A percentile compares a stretch with the other conserved stretches of the same genome.
Evolutionary conservation across 2,113 vertebrate genomes (phyloP).

Genomic region (Jacana jacana): DNA sequence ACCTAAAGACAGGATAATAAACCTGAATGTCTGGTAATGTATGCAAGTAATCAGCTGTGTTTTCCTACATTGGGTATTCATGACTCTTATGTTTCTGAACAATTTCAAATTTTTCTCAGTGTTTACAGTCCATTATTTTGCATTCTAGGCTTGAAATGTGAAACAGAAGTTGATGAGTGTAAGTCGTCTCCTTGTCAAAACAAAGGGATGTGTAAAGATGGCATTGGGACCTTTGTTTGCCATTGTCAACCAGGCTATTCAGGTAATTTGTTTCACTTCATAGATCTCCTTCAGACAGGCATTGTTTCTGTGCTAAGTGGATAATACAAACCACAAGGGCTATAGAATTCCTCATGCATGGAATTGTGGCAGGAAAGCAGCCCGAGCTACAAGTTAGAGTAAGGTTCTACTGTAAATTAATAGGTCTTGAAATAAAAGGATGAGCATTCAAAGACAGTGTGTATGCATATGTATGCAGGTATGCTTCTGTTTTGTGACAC

Average conservation of each 20-base stretch:
- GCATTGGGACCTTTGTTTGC: slow-evolving; percentile 84
- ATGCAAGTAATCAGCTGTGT: neutral
- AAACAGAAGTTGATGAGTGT: slow-evolving; percentile 91
- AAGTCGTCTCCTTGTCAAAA: slow-evolving; percentile 89
- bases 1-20: neutral
- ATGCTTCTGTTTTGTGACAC: neutral
- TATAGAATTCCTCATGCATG: neutral
- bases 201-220: slow-evolving; percentile 86
- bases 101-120: neutral
- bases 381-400: neutral
- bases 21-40: neutral
- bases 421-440: neutral
- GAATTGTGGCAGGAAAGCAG: neutral
- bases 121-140: slow-evolving; percentile 14
- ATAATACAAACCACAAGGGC: neutral
- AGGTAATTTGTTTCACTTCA: slow-evolving; percentile 75
- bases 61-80: neutral
- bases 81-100: neutral
- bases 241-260: slow-evolving; percentile 88
- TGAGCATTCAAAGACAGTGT: neutral
- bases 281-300: neutral
- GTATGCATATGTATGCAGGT: neutral
- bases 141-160: slow-evolving; percentile 91
- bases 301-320: neutral
- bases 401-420: neutral